phyloP scores from a whole-genome alignment of 2,113 vertebrate genomes.

The Suricata suricatta region DNA sequence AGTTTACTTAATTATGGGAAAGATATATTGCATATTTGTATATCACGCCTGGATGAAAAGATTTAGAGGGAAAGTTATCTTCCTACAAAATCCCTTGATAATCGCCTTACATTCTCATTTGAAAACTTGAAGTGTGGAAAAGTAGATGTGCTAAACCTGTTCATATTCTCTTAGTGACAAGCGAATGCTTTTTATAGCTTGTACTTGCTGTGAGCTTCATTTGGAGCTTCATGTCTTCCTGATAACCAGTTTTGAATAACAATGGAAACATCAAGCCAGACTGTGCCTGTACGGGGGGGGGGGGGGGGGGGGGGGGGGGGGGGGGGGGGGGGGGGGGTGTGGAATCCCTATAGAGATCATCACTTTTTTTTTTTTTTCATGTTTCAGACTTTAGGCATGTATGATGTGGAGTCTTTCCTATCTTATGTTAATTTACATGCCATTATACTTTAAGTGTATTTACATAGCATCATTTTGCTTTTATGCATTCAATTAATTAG shows the following conservation, averaged over 20 bases:
- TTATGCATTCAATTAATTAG: conserved; percentile 67
- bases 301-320: no score
- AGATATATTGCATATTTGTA: conserved; percentile 67
- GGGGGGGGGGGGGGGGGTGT: no score
- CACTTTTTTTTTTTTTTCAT: not conserved
- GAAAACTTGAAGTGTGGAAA: conserved; percentile 69
- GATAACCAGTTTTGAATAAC: conserved; percentile 62
- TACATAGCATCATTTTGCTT: conserved; percentile 60
- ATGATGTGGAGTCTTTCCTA: not conserved
- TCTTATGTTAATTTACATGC: conserved; percentile 55
- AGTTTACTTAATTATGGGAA: conserved; percentile 75
- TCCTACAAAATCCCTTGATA: conserved; percentile 70
- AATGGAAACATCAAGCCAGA: not conserved
- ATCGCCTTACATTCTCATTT: conserved; percentile 69
- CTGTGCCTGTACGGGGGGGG: not conserved
- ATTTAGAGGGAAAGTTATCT: conserved; percentile 71
- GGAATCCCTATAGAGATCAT: not conserved
- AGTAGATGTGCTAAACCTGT: conserved; percentile 69
- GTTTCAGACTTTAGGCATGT: not conserved
- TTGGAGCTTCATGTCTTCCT: conserved; percentile 49
- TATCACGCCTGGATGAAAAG: conserved; percentile 62
- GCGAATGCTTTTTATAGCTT: conserved; percentile 72
- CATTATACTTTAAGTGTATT: conserved; percentile 62
- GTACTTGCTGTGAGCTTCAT: conserved; percentile 58
- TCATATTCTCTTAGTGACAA: conserved; percentile 69